phyloP scores from a whole-genome alignment of 2,113 vertebrate genomes.

The Chaetodon auriga region DNA sequence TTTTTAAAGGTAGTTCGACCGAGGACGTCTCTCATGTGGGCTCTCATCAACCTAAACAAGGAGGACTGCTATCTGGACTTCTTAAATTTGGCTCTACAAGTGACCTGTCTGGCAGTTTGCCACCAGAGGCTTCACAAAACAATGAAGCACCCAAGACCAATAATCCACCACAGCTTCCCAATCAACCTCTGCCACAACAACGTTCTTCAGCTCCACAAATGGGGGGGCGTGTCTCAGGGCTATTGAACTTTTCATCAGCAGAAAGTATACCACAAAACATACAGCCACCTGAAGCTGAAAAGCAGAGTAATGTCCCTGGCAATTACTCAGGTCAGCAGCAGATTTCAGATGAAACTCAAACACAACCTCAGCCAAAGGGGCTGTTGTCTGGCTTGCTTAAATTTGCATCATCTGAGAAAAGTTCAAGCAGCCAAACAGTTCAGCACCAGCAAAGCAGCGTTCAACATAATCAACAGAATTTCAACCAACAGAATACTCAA shows the following conservation, averaged over 20 bases:
- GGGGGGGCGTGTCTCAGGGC: constrained; percentile 65
- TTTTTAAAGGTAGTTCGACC: constrained; percentile 74
- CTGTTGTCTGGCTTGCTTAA: constrained; percentile 82
- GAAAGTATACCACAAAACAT: constrained; percentile 76
- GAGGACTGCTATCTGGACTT: constrained; percentile 82
- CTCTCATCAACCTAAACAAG: constrained; percentile 69
- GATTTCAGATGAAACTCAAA: constrained; percentile 41
- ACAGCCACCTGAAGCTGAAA: constrained; percentile 49
- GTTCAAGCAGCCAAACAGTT: constrained; percentile 63
- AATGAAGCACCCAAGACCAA: constrained; percentile 56
- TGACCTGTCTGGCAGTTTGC: constrained; percentile 63
- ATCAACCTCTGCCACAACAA: constrained; percentile 57
- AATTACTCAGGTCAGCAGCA: constrained; percentile 53
- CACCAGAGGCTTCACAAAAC: constrained; percentile 51
- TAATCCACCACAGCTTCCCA: constrained; percentile 41
- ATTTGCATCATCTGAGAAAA: constrained; percentile 71
- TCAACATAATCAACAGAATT: constrained; percentile 38
- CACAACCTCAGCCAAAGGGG: constrained; percentile 65
- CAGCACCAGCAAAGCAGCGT: constrained; percentile 39
- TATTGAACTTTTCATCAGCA: constrained; percentile 86
- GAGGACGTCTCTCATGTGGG: constrained; percentile 53
- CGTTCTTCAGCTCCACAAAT: constrained; percentile 46
- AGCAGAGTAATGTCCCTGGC: constrained; percentile 22
- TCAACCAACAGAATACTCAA: constrained; percentile 42
- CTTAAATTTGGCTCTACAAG: constrained; percentile 76